Evolutionary conservation across 2,113 vertebrate species (phyloP).

Genomic region (Planiliza haematocheilus): DNA sequence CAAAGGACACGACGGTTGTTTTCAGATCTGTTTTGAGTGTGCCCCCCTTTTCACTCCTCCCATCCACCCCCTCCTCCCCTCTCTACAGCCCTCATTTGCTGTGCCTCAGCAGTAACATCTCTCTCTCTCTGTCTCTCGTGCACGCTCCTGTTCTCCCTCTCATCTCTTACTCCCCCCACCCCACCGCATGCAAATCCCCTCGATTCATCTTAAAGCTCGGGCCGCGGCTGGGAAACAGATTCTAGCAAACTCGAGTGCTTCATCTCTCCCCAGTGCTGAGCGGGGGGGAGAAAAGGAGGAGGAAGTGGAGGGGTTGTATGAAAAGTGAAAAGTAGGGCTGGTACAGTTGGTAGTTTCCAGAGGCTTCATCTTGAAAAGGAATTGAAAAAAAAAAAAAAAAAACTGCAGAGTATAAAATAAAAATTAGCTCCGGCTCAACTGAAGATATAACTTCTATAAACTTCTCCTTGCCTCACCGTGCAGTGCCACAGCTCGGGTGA

Average conservation of each 20-base stretch:
- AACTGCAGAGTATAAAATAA: slow-evolving; percentile 62
- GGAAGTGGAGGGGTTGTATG: slow-evolving; percentile 43
- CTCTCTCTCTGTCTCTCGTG: slow-evolving; percentile 5
- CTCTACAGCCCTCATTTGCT: slow-evolving; percentile 64
- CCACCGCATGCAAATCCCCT: slow-evolving; percentile 69
- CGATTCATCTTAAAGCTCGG: slow-evolving; percentile 74
- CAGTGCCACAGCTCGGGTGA: slow-evolving; percentile 15
- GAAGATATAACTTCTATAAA: slow-evolving; percentile 41
- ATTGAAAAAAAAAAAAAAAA: slow-evolving; percentile 60
- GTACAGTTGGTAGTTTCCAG: slow-evolving; percentile 58
- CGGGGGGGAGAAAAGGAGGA: slow-evolving; percentile 49
- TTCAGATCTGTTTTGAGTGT: slow-evolving; percentile 62
- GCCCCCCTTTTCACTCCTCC: slow-evolving; percentile 56
- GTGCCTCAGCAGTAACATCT: slow-evolving; percentile 64
- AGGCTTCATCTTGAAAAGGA: slow-evolving; percentile 59
- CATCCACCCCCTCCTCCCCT: slow-evolving; percentile 30
- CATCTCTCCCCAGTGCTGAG: slow-evolving; percentile 65
- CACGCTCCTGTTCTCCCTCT: slow-evolving; percentile 41
- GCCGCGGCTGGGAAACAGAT: slow-evolving; percentile 73
- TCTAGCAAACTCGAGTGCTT: slow-evolving; percentile 73
- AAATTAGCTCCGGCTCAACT: slow-evolving; percentile 46
- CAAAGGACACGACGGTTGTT: slow-evolving; percentile 57
- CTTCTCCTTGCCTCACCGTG: slow-evolving; percentile 10
- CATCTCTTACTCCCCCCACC: slow-evolving; percentile 57
- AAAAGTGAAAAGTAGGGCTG: slow-evolving; percentile 69